Evolutionary conservation across 2,113 vertebrate species (phyloP).

Genomic region (Tenrec ecaudatus): DNA sequence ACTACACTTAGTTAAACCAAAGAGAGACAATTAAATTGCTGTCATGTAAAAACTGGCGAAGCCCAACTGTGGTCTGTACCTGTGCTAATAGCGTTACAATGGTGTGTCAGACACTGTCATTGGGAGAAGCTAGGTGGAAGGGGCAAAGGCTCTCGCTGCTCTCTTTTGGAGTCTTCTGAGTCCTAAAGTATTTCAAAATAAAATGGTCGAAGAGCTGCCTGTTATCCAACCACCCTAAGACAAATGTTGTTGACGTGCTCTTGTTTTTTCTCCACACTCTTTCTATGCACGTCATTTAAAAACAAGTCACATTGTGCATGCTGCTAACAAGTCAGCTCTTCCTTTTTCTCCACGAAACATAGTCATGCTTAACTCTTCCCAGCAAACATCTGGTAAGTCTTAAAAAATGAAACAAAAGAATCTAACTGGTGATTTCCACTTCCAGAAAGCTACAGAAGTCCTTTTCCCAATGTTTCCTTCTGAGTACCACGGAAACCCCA

Average conservation of each 20-base stretch:
- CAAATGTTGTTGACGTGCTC: background rate
- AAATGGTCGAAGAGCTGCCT: background rate
- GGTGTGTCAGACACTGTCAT: background rate
- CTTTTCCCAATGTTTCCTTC: background rate
- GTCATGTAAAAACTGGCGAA: background rate
- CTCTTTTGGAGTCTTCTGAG: background rate
- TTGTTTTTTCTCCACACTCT: background rate
- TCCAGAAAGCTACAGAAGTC: background rate
- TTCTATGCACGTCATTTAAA: background rate
- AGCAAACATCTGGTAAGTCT: background rate
- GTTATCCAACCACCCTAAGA: background rate
- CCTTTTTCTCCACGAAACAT: background rate
- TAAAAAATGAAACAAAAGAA: background rate
- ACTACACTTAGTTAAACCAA: background rate
- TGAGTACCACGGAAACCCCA: background rate
- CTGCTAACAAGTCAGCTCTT: background rate
- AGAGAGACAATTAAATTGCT: background rate
- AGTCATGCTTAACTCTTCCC: background rate
- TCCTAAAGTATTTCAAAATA: background rate
- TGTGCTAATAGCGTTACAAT: background rate
- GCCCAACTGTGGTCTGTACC: background rate
- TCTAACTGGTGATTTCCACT: background rate
- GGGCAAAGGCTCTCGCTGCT: accelerated
- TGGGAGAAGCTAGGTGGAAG: background rate
- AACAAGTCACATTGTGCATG: background rate